phyloP scores from a whole-genome alignment of 2,888 invertebrate species.

The Lithophane ornitopus region DNA sequence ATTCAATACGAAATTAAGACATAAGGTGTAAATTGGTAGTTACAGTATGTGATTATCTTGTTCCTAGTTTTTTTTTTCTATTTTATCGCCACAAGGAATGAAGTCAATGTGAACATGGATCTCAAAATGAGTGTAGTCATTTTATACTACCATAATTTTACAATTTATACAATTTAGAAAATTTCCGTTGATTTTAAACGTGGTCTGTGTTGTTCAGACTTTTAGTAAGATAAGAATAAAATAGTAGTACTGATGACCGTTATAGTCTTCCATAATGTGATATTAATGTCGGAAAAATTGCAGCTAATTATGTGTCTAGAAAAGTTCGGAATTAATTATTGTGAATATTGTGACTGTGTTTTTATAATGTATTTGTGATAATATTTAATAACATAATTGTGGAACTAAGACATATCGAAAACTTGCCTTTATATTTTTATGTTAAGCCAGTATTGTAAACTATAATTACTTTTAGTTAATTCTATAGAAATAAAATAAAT shows the following conservation, averaged over 20 bases:
- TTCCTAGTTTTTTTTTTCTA: conserved; percentile 63
- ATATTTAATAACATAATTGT: conserved; percentile 53
- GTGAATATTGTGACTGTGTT: conserved; percentile 42
- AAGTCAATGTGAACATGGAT: conserved; percentile 79
- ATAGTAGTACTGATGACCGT: conserved; percentile 32
- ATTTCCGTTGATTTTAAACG: conserved; percentile 37
- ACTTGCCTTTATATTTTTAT: conserved; percentile 71
- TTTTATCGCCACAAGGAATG: conserved; percentile 56
- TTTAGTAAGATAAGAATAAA: conserved; percentile 33
- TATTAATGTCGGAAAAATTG: conserved; percentile 48
- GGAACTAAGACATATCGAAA: conserved; percentile 58
- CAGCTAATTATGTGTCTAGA: conserved; percentile 12
- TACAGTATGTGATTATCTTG: conserved; percentile 52
- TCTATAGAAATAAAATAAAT: conserved; percentile 38
- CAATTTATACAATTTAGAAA: conserved; percentile 44
- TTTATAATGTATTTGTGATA: conserved; percentile 60
- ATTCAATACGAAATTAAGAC: conserved; percentile 86
- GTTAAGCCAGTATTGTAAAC: conserved; percentile 77
- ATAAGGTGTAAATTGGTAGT: conserved; percentile 76
- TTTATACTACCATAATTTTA: conserved; percentile 65
- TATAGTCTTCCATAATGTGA: conserved; percentile 65
- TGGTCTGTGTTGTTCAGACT: conserved; percentile 42
- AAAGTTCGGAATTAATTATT: conserved; percentile 17
- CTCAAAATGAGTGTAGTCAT: conserved; percentile 80
- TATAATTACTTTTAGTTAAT: conserved; percentile 63